Evolutionary conservation across 2,888 invertebrate species (phyloP).

Genomic region (Oxyteleia sp.): DNA sequence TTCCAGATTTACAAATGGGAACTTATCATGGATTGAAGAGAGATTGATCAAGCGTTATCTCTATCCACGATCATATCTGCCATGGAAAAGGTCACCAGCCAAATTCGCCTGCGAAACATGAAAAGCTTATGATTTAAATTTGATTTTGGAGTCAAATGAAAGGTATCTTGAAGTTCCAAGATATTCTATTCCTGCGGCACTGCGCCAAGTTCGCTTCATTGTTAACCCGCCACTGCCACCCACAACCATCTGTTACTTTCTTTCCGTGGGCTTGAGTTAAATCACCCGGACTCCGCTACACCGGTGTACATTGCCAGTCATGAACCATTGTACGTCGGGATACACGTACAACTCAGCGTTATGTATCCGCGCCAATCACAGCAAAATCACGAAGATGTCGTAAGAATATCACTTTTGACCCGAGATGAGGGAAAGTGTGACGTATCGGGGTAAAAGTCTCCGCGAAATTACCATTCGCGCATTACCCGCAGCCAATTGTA

Average conservation of each 20-base stretch:
- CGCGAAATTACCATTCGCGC: conserved; percentile 31
- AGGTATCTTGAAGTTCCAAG: conserved; percentile 11
- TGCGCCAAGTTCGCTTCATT: conserved; percentile 76
- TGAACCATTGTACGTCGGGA: conserved; percentile 53
- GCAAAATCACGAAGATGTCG: conserved; percentile 69
- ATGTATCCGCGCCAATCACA: conserved; percentile 59
- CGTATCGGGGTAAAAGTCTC: conserved; percentile 48
- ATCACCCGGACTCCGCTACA: conserved; percentile 75
- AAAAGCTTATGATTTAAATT: no score
- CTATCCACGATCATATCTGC: no score
- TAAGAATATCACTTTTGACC: conserved; percentile 70
- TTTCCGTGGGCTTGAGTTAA: conserved; percentile 79
- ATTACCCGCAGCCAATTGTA: conserved; percentile 20
- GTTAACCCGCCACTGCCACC: conserved; percentile 80
- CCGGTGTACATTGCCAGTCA: conserved; percentile 47
- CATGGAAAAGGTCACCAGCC: no score
- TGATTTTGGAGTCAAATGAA: not conserved
- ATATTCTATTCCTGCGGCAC: conserved; percentile 33
- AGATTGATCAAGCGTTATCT: no score
- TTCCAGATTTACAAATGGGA: no score
- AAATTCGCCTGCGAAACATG: no score
- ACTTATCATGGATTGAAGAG: no score
- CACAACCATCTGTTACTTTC: conserved; percentile 83
- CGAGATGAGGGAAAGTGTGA: conserved; percentile 70
- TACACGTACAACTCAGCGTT: conserved; percentile 54